Evolutionary conservation across 2,888 invertebrate genomes (phyloP).

Genomic region (Synergus itoensis): DNA sequence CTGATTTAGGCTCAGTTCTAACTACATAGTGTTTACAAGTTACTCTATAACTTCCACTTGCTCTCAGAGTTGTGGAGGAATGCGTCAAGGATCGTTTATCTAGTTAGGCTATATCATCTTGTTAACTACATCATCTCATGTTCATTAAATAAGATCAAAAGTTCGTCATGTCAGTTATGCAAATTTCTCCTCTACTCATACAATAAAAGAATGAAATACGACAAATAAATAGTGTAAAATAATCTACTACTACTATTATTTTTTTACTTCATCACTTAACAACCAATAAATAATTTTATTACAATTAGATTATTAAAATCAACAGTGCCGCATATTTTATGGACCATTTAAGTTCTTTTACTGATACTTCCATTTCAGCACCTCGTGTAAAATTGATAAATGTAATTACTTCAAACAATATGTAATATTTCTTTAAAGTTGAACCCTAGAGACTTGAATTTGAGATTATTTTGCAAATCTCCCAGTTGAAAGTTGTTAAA

Average conservation of each 20-base stretch:
- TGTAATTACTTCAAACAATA: no score
- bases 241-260: background rate
- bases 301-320: no score
- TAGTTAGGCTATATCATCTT: conserved; percentile 15
- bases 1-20: conserved; percentile 25
- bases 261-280: no score
- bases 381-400: no score
- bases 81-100: conserved; percentile 35
- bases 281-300: no score
- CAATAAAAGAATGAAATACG: background rate
- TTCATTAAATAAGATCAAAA: background rate
- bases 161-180: background rate
- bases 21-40: conserved; percentile 14
- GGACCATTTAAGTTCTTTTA: no score
- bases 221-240: background rate
- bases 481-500: no score
- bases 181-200: background rate
- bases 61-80: conserved; percentile 26
- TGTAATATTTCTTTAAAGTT: no score
- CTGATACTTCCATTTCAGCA: no score
- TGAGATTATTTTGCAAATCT: no score
- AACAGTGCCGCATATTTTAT: no score
- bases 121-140: conserved; percentile 28
- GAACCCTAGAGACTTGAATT: no score
- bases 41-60: conserved; percentile 32